Conservation (phyloP, 2,888 invertebrate species). For the Ophioninae sp. region DNA sequence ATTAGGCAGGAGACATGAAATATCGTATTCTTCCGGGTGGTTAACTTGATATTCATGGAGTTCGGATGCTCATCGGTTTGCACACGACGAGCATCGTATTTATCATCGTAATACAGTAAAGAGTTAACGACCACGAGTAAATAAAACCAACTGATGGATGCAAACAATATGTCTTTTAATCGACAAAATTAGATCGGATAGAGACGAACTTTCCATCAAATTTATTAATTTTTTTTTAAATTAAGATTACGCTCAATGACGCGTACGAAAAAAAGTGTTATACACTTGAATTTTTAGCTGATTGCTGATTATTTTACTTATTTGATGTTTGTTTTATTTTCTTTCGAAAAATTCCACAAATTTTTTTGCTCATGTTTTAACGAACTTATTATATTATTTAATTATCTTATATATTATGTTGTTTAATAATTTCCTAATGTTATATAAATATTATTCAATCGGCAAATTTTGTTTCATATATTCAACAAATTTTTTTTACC, state of each 20-base stretch:
- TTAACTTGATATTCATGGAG: slow-evolving; percentile 32
- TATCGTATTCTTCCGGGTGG: slow-evolving; percentile 4
- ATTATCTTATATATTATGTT: no score
- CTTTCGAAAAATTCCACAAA: no score
- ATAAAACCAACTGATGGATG: not conserved
- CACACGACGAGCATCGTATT: slow-evolving; percentile 25
- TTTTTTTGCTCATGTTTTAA: no score
- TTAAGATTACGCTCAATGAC: not conserved
- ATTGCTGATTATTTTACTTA: no score
- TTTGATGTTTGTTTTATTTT: no score
- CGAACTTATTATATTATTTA: no score
- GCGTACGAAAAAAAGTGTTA: no score
- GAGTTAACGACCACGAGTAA: not conserved
- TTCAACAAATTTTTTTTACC: no score
- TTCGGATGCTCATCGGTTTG: not conserved
- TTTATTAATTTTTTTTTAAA: slow-evolving; percentile 4
- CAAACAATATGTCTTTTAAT: slow-evolving; percentile 1
- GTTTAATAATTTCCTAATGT: no score
- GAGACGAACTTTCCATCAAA: not conserved
- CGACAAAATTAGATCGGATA: not conserved
- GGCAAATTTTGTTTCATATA: no score
- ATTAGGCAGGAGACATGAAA: slow-evolving; percentile 1
- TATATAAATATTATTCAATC: no score
- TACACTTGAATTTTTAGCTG: no score
- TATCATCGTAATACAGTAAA: slow-evolving; percentile 1